Base-by-base conservation (phyloP, 2,113 vertebrate genomes). In the Nerophis lumbriciformis region DNA sequence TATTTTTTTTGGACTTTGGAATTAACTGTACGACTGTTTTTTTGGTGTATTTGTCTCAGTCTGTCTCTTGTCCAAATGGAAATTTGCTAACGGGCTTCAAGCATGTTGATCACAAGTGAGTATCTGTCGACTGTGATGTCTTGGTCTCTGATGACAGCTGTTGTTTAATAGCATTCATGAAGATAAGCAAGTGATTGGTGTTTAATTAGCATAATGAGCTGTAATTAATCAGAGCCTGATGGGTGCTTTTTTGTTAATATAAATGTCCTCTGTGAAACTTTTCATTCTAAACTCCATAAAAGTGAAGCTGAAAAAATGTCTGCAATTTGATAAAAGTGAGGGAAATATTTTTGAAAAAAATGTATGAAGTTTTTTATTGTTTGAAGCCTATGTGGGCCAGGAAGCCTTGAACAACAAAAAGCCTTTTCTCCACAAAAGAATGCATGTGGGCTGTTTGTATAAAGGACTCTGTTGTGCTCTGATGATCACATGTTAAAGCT, bases 41-140 rank as follows among this genome's bases (percentile, higher is more conserved):
- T 15, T 39, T 16, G 10, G 4, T 39, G 10, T 13, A 4, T 62
- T 59, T 13, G 1, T 35, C 2, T 14, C n/a, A 5, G 14, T 64
- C 19, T 10, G 3, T 44, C n/a, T 2, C 0, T 37, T 11, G 35
- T 59, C 0, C 13, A 51, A 71, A 79, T 79, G 73, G 71, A 65
- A 19, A 55, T 80, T 50, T 77, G 44, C 11, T 81, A 44, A 81
- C 59, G n/a, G 52, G 54, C 38, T 16, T 69, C 11, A 58, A 78
- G 8, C 71, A 82, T 91, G 90, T 77, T 91, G 69, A 85, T 89
- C 61, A 86, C 83, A 75, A 91, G 90, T 91, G 84, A 91, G 90
- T 91, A 74, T 37, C 15, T 16, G 37, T 59, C 4, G 4, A 14
- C n/a, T 6, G 28, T 38, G 62, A n/a, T 35, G 10, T 38, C 58